A percentile compares a stretch with the other conserved stretches of the same genome.
Conservation (phyloP, 2,113 vertebrate species). For the Ctenodactylus gundi region DNA sequence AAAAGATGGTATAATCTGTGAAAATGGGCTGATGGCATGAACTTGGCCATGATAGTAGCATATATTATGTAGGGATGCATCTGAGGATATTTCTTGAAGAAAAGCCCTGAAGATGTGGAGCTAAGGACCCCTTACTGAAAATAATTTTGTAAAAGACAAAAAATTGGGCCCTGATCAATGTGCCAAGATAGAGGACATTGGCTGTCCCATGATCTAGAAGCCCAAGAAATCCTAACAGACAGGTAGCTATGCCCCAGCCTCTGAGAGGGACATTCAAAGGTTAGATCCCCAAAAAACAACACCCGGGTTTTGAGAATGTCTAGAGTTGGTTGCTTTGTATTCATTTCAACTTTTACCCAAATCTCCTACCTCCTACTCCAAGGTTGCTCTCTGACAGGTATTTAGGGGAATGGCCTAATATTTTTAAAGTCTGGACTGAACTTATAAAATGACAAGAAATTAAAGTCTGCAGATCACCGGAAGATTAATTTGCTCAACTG, state of each 20-base stretch:
- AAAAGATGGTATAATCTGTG: not conserved
- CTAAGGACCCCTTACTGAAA: not conserved
- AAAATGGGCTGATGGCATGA: not conserved
- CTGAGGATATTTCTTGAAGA: constrained; percentile 5
- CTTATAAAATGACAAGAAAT: constrained; percentile 3
- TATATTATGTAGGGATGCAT: not conserved
- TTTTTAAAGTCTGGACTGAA: not conserved
- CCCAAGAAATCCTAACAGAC: not conserved
- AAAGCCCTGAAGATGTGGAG: not conserved
- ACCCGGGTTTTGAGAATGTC: not conserved
- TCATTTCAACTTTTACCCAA: not conserved
- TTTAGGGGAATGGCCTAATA: not conserved
- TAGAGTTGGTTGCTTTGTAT: not conserved
- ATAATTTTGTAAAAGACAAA: not conserved
- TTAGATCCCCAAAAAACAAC: not conserved
- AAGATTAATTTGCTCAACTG: constrained; percentile 42
- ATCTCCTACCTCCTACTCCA: not conserved
- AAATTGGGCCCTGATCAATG: not conserved
- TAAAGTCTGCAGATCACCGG: not conserved
- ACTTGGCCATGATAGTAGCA: not conserved
- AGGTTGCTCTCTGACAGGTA: not conserved
- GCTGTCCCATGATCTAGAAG: not conserved
- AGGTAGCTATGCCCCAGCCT: not conserved
- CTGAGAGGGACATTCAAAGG: not conserved
- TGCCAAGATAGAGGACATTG: not conserved